Base-by-base conservation (phyloP, 2,113 vertebrate species). In the Nasalis larvatus region DNA sequence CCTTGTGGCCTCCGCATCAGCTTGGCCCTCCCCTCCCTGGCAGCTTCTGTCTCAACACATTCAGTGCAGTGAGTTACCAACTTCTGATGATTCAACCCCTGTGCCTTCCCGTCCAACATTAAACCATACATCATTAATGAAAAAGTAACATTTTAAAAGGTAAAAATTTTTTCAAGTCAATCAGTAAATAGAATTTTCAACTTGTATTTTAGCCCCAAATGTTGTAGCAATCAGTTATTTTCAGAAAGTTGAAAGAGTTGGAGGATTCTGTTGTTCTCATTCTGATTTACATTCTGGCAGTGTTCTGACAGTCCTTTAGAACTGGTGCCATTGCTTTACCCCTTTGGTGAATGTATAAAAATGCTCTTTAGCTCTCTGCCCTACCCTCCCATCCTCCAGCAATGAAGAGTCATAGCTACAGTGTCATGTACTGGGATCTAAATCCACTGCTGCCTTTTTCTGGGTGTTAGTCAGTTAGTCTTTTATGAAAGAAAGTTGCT, bases 401-500 rank as follows among this genome's bases (percentile, higher is more conserved):
- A 27, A 35, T 6, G 16, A 73, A 56, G 73, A 60, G 32, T 78
- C 56, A 6, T 4, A 68, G 76, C 56, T 35, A 17, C n/a, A 73
- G 14, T 56, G 2, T 32, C 37, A 16, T 7, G 20, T 20, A 45
- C 35, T 45, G 17, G 14, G 37, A 68, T 49, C 54, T 37, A 52
- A 91, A 93, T 69, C 35, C 49, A 2, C 58, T 54, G 20, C 66
- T 27, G 17, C 83, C 87, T 89, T 91, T 97, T 98, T 86, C 3
- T 0, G 47, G 58, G 74, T 89, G 94, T 95, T 86, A 83, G 45
- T 69, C 84, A 54, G 84, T 95, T 89, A 94, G 97, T 88, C 95
- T 96, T 97, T 98, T 94, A 60, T 89, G 73, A 80, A 85, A 82
- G 66, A 90, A 91, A 88, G 37, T 45, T 45, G 68, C 93, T 90